Evolutionary conservation across 2,797 vertebrate species (phyloP).

Genomic region (Sorex maritimensis): DNA sequence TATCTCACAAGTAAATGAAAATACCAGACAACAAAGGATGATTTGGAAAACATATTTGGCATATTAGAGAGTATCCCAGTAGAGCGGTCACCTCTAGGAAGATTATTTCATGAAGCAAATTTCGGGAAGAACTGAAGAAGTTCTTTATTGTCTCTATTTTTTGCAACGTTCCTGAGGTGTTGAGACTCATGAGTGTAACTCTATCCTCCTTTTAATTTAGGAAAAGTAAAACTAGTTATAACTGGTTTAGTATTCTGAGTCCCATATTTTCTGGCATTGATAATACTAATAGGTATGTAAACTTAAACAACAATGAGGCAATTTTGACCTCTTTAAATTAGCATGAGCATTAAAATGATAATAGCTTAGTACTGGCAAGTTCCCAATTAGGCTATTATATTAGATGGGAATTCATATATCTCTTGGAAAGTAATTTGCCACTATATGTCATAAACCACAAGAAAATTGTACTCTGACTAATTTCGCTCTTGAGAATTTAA

Average conservation of each 20-base stretch:
- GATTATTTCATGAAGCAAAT: neutral
- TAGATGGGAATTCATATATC: conserved; percentile 2
- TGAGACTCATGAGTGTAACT: neutral
- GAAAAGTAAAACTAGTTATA: conserved; percentile 44
- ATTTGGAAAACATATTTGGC: conserved; percentile 8
- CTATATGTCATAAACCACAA: conserved; percentile 12
- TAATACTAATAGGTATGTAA: conserved; percentile 34
- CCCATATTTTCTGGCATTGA: neutral
- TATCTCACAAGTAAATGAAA: conserved; percentile 49
- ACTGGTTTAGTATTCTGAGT: neutral
- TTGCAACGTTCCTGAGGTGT: neutral
- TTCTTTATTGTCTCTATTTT: neutral
- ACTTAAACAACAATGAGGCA: conserved; percentile 13
- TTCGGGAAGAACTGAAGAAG: neutral
- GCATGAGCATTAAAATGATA: conserved; percentile 27
- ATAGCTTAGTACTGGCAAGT: conserved; percentile 15
- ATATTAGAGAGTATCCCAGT: neutral
- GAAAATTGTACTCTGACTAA: conserved; percentile 48
- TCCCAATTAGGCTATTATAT: neutral
- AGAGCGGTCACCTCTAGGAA: neutral
- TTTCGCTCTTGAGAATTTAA: conserved; percentile 38
- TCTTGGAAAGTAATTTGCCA: conserved; percentile 41
- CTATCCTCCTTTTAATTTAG: conserved; percentile 25
- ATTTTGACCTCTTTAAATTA: conserved; percentile 60
- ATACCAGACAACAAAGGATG: neutral